These are phyloP conservation scores for Mormyrus lacerda DNA, from an alignment of 2,113 vertebrate species.

Conservation along the genomic window DNA sequence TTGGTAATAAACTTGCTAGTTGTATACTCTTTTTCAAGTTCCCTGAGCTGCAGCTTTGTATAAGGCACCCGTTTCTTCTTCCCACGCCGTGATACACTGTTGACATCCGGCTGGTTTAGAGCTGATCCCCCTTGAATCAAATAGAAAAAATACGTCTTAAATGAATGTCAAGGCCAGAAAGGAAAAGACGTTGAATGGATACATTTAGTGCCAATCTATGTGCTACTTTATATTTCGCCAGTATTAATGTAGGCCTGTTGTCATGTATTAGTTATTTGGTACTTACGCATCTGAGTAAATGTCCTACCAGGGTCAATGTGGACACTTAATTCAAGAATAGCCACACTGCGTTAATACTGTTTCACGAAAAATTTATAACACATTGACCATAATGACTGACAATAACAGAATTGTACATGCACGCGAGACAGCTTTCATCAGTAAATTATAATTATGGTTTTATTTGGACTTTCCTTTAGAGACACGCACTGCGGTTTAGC, in stretches of 20 bases:
- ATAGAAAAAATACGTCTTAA: background rate
- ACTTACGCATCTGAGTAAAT: background rate
- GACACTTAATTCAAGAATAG: background rate
- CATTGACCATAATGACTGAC: background rate
- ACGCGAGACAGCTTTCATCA: background rate
- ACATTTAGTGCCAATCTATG: background rate
- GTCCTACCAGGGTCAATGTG: background rate
- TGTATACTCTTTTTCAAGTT: slow-evolving; percentile 76
- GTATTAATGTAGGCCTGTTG: background rate
- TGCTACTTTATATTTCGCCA: background rate
- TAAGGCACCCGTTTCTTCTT: slow-evolving; percentile 47
- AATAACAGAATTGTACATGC: background rate
- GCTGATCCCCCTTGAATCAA: slow-evolving; percentile 27
- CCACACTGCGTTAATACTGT: background rate
- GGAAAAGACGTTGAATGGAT: background rate
- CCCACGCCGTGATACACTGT: slow-evolving; percentile 29
- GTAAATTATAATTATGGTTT: background rate
- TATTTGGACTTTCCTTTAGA: background rate
- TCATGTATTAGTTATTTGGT: background rate
- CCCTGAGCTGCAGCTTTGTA: slow-evolving; percentile 44
- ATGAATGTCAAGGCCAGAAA: background rate
- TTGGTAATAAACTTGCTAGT: slow-evolving; percentile 98
- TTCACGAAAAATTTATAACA: background rate
- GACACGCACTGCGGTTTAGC: background rate
- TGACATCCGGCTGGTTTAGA: slow-evolving; percentile 28